Evolutionary conservation across 2,113 vertebrate species (phyloP).

Genomic region (Callopanchax toddi): DNA sequence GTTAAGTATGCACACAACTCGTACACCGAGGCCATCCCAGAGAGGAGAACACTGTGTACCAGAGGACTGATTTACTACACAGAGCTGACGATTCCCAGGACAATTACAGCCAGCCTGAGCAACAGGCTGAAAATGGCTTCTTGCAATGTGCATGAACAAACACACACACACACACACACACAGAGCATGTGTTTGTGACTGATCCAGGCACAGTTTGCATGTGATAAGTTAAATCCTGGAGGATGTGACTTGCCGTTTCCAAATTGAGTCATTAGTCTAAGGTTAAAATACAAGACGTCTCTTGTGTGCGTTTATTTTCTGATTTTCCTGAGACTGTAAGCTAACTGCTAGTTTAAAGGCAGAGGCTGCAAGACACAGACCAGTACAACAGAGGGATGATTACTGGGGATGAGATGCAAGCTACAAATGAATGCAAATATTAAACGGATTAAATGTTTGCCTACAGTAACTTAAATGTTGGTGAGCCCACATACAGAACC

Average conservation of each 20-base stretch:
- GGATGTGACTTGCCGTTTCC: constrained; percentile 1
- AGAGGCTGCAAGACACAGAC: constrained; percentile 5
- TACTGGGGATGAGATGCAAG: neutral
- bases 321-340: constrained; percentile 1
- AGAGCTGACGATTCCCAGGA: constrained; percentile 74
- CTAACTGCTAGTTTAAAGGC: neutral
- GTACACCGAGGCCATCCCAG: constrained; percentile 55
- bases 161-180: neutral
- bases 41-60: constrained; percentile 73
- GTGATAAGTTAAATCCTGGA: constrained; percentile 20
- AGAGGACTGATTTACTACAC: constrained; percentile 76
- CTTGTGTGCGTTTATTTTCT: constrained; percentile 14
- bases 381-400: constrained; percentile 2
- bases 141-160: constrained; percentile 31
- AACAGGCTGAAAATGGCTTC: constrained; percentile 71
- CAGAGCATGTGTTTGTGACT: constrained; percentile 5
- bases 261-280: constrained; percentile 50
- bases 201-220: constrained; percentile 22
- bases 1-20: constrained; percentile 53
- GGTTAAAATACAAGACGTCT: constrained; percentile 6
- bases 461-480: too few species aligned
- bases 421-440: too few species aligned
- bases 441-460: too few species aligned
- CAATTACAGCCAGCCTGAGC: constrained; percentile 72
- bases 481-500: too few species aligned